Percentiles rank a stretch among this genome's conserved stretches.
phyloP scores from a whole-genome alignment of 2,797 vertebrate genomes.

The Oryzias dopingdopingensis region DNA sequence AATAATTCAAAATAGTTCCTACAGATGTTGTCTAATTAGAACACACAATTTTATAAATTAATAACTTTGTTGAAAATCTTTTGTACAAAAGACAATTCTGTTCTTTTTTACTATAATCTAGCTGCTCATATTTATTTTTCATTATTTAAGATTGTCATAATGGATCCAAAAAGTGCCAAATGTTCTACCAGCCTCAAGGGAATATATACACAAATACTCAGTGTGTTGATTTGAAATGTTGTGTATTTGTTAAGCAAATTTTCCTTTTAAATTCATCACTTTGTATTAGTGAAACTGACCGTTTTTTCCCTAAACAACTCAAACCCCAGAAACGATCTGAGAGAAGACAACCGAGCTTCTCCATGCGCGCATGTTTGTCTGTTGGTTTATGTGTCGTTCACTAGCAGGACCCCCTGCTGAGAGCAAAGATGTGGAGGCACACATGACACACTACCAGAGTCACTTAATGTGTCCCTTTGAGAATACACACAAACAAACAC shows the following conservation, averaged over 20 bases:
- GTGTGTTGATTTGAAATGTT: too few species aligned
- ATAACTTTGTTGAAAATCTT: slow-evolving; percentile 1
- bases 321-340: slow-evolving; percentile 23
- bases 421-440: slow-evolving; percentile 62
- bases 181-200: neutral
- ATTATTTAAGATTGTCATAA: slow-evolving; percentile 2
- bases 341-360: slow-evolving; percentile 34
- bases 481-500: slow-evolving; percentile 46
- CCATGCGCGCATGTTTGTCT: slow-evolving; percentile 54
- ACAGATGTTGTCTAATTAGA: too few species aligned
- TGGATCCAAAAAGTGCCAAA: slow-evolving; percentile 12
- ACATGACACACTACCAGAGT: slow-evolving; percentile 57
- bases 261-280: slow-evolving; percentile 9
- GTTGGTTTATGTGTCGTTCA: slow-evolving; percentile 58
- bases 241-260: too few species aligned
- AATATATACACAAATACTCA: neutral
- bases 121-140: slow-evolving; percentile 5
- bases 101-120: slow-evolving; percentile 5
- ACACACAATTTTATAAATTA: too few species aligned
- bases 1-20: too few species aligned
- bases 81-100: slow-evolving; percentile 3
- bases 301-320: slow-evolving; percentile 30
- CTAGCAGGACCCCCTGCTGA: slow-evolving; percentile 60
- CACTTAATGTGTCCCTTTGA: slow-evolving; percentile 50
- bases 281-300: slow-evolving; percentile 9